These are phyloP conservation scores for Trissolcus basalis DNA, from an alignment of 1,140 invertebrate genomes.

Conservation along the genomic window DNA sequence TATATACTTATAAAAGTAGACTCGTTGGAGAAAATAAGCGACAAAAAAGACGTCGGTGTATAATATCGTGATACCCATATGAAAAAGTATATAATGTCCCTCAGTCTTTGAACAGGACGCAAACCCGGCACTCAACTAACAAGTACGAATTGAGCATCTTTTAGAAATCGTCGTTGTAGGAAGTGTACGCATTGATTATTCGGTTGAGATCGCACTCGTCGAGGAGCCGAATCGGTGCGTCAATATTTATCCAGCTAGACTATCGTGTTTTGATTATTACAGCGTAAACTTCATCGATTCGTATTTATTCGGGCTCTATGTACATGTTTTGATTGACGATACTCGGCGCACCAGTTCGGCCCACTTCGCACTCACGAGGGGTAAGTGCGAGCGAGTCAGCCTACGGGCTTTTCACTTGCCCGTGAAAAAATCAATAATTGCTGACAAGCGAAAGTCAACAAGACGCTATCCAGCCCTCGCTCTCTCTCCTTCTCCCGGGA, in stretches of 20 bases:
- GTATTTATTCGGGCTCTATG: too few relatives aligned
- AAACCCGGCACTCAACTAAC: constrained; percentile 59
- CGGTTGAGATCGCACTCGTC: constrained; percentile 68
- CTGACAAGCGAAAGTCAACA: constrained; percentile 45
- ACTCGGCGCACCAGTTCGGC: too few relatives aligned
- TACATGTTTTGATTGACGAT: too few relatives aligned
- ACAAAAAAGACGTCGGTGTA: constrained; percentile 58
- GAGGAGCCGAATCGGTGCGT: constrained; percentile 29
- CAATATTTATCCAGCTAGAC: too few relatives aligned
- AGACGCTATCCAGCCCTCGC: constrained; percentile 10
- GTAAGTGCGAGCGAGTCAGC: too few relatives aligned
- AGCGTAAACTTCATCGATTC: too few relatives aligned
- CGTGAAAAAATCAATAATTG: constrained; percentile 39
- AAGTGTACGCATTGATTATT: constrained; percentile 71
- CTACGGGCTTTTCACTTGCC: constrained; percentile 9
- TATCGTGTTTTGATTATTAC: too few relatives aligned
- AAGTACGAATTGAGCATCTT: constrained; percentile 70
- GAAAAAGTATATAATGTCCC: too few relatives aligned
- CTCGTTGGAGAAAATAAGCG: constrained; percentile 68
- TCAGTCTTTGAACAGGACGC: too few relatives aligned
- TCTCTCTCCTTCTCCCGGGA: background rate
- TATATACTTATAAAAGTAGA: constrained; percentile 54
- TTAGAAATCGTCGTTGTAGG: constrained; percentile 74
- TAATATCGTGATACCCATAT: too few relatives aligned
- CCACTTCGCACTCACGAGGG: too few relatives aligned